Evolutionary conservation across 2,888 invertebrate genomes (phyloP).

Genomic region (Iselma pallidipennis): DNA sequence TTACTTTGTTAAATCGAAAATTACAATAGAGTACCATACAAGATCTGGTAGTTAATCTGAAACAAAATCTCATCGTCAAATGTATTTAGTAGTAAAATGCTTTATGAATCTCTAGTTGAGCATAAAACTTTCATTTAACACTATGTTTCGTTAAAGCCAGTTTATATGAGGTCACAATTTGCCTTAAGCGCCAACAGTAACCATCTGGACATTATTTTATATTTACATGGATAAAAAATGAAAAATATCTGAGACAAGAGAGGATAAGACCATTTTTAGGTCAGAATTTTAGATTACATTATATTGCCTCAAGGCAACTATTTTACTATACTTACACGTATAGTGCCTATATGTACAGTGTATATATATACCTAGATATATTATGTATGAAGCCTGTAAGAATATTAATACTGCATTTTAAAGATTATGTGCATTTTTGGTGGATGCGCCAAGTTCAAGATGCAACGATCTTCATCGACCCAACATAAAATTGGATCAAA

Average conservation of each 20-base stretch:
- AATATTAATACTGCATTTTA: neutral
- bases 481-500: neutral
- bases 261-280: neutral
- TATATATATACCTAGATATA: no score
- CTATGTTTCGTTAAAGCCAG: constrained; percentile 28
- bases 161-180: constrained; percentile 17
- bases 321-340: neutral
- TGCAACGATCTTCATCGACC: neutral
- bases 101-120: constrained; percentile 35
- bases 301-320: neutral
- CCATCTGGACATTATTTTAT: constrained; percentile 1
- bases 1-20: no score
- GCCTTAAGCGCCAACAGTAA: constrained; percentile 14
- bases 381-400: no score
- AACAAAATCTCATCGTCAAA: constrained; percentile 25
- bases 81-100: constrained; percentile 36
- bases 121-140: constrained; percentile 37
- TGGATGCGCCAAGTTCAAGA: neutral
- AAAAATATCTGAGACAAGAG: neutral
- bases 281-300: neutral
- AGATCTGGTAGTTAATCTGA: constrained; percentile 16
- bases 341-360: no score
- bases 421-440: neutral
- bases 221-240: neutral
- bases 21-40: no score